phyloP scores from a whole-genome alignment of 2,797 vertebrate genomes.

The Sebastes matsubarae region DNA sequence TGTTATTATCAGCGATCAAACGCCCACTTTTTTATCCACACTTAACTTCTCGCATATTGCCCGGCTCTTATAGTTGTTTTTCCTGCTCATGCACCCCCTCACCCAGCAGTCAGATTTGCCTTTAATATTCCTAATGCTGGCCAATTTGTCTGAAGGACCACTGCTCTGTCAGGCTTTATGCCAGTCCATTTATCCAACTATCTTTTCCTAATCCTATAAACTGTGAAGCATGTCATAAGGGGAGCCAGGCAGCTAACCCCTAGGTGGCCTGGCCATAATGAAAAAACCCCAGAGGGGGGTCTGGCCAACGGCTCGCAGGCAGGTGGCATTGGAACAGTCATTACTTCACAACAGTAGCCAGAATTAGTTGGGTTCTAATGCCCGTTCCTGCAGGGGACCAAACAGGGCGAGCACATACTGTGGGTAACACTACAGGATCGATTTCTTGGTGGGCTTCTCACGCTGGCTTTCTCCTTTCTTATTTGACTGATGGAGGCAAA shows the following conservation, averaged over 20 bases:
- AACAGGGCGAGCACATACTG: slow-evolving; percentile 67
- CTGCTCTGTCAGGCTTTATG: slow-evolving; percentile 56
- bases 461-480: slow-evolving; percentile 68
- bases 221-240: slow-evolving; percentile 71
- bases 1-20: slow-evolving; percentile 26
- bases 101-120: slow-evolving; percentile 47
- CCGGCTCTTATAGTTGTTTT: slow-evolving; percentile 39
- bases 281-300: slow-evolving; percentile 76
- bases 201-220: slow-evolving; percentile 81
- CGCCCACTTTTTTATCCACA: not conserved
- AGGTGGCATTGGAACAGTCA: slow-evolving; percentile 78
- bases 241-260: slow-evolving; percentile 68
- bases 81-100: slow-evolving; percentile 12
- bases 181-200: slow-evolving; percentile 77
- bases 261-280: slow-evolving; percentile 78
- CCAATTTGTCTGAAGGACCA: slow-evolving; percentile 71
- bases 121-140: slow-evolving; percentile 65
- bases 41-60: slow-evolving; percentile 25
- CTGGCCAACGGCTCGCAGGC: slow-evolving; percentile 69
- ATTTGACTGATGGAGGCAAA: slow-evolving; percentile 65
- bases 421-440: slow-evolving; percentile 69
- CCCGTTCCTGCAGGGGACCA: slow-evolving; percentile 65
- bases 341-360: slow-evolving; percentile 77
- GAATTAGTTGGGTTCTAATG: slow-evolving; percentile 78
- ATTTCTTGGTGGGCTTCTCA: slow-evolving; percentile 66